A percentile compares a stretch with the other conserved stretches of the same genome.
phyloP scores from a whole-genome alignment of 2,888 invertebrate species.

The Amphimallon solstitiale region DNA sequence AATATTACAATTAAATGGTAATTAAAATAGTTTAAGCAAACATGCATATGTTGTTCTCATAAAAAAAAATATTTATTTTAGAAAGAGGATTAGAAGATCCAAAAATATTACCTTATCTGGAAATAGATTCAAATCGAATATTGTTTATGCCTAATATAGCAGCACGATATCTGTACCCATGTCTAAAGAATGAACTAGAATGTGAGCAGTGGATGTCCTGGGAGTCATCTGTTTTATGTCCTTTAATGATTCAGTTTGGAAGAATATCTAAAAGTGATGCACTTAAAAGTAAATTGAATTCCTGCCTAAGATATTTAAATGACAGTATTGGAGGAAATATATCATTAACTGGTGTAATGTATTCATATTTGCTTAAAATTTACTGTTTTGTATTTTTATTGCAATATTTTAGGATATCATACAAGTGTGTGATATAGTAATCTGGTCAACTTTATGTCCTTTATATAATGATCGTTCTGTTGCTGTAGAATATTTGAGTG shows the following conservation, averaged over 20 bases:
- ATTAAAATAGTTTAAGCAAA: neutral
- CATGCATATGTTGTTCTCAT: neutral
- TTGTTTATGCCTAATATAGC: constrained; percentile 81
- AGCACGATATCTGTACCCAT: constrained; percentile 72
- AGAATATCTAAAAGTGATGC: constrained; percentile 65
- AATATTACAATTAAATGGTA: constrained; percentile 72
- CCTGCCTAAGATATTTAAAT: constrained; percentile 69
- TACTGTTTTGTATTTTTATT: neutral
- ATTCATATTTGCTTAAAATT: neutral
- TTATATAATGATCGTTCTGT: constrained; percentile 69
- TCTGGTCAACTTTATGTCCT: constrained; percentile 80
- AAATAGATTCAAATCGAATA: constrained; percentile 69
- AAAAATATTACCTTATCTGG: constrained; percentile 73
- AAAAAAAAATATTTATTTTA: constrained; percentile 50
- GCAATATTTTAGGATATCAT: constrained; percentile 67
- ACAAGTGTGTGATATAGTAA: constrained; percentile 74
- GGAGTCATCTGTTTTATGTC: constrained; percentile 71
- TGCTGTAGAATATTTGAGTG: constrained; percentile 66
- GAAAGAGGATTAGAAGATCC: constrained; percentile 67
- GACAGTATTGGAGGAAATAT: constrained; percentile 50
- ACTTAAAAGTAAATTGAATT: constrained; percentile 68
- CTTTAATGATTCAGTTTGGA: constrained; percentile 67
- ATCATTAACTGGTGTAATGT: constrained; percentile 34
- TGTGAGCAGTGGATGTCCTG: constrained; percentile 72
- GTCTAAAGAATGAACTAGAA: constrained; percentile 58